Percentiles rank a stretch among this genome's conserved stretches.
Evolutionary conservation across 1,140 invertebrate species (phyloP).

Genomic region (Drosophila insularis): DNA sequence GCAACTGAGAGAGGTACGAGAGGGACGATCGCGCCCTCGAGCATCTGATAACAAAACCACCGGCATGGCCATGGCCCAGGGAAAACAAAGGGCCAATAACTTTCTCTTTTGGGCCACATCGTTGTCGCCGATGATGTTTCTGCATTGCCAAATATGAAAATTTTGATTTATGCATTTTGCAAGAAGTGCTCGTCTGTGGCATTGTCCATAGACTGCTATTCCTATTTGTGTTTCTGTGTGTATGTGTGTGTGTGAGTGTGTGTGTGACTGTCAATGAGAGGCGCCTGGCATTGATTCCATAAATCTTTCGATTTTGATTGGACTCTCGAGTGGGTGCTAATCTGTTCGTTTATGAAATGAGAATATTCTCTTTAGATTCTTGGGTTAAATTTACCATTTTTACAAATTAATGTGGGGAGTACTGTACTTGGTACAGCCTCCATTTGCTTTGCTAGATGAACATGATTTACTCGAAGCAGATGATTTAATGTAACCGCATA

Average conservation of each 20-base stretch:
- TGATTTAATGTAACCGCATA: conserved; percentile 79
- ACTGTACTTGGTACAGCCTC: conserved; percentile 55
- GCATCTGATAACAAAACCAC: conserved; percentile 81
- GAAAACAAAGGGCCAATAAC: conserved; percentile 68
- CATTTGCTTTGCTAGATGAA: conserved; percentile 27
- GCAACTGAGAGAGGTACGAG: neutral
- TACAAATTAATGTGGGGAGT: conserved; percentile 40
- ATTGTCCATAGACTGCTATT: conserved; percentile 16
- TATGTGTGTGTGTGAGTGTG: neutral
- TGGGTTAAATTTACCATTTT: neutral
- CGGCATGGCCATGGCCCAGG: conserved; percentile 51
- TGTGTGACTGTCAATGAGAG: conserved; percentile 55
- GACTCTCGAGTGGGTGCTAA: conserved; percentile 17
- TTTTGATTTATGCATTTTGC: conserved; percentile 64
- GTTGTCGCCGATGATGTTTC: conserved; percentile 20
- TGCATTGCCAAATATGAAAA: conserved; percentile 60
- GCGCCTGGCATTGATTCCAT: conserved; percentile 45
- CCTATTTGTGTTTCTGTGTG: conserved; percentile 24
- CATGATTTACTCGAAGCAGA: conserved; percentile 76
- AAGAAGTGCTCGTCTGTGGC: neutral
- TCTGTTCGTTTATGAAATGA: neutral
- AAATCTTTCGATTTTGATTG: conserved; percentile 16
- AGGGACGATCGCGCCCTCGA: conserved; percentile 70
- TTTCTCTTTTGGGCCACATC: conserved; percentile 69
- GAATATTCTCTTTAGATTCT: neutral